Evolutionary conservation across 2,888 invertebrate genomes (phyloP), one percentile per base, ranked within the genome.

Genomic region (Pseudeuparius sepicola): DNA sequence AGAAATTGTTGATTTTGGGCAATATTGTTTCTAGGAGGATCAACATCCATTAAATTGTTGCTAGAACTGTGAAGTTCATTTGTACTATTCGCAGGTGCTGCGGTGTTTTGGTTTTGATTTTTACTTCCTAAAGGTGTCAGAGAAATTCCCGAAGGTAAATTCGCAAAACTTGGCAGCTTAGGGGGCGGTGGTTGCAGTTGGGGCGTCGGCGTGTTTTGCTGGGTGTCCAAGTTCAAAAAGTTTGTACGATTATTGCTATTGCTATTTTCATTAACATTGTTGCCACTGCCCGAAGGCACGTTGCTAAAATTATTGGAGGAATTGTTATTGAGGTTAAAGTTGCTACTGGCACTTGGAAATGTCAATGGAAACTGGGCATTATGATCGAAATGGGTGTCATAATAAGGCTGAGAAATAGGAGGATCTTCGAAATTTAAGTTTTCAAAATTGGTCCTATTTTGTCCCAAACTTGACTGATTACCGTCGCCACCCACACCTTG

Each of bases 341-440:
- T 47, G 24, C 41, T 44, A 20, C 15, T 31, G 3, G 41, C 31
- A 30, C 41, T 43, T 4, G 45, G 45, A 29, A 50, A 50, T 6
- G 47, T 30, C 20, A 36, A 39, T 3, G 48, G 47, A 33, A 45
- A 44, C 28, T 46, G 46, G 2, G 43, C 48, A 23, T 46, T 51
- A 28, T 49, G 51, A 38, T 50, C 48, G 25, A 46, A 53, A 25
- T 44, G 44, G 15, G 46, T 47, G 31, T 48, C 47, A 17, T 47
- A 51, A 10, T 48, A 47, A 4, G 46, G 42, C 28, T 45, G 47
- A 10, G n/a, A n/a, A n/a, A n/a, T n/a, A n/a, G n/a, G n/a, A n/a
- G n/a, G n/a, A n/a, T n/a, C n/a, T n/a, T n/a, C n/a, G n/a, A n/a
- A n/a, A n/a, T n/a, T n/a, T n/a, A n/a, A n/a, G n/a, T n/a, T n/a